phyloP scores from a whole-genome alignment of 2,888 invertebrate genomes.

The Diarsia mendica region DNA sequence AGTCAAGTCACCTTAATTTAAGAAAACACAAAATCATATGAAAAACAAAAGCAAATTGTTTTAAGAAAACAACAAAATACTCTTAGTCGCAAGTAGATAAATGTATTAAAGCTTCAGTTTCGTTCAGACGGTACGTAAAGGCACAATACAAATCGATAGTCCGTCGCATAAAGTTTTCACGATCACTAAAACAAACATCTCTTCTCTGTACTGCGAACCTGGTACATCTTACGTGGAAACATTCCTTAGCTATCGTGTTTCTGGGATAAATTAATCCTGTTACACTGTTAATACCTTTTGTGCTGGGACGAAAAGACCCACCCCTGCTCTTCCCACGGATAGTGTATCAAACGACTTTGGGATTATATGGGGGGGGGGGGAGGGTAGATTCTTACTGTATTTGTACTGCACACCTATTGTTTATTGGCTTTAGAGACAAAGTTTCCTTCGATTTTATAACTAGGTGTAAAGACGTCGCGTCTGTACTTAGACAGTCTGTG shows the following conservation, averaged over 20 bases:
- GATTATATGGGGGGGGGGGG: constrained; percentile 53
- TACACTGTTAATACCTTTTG: constrained; percentile 50
- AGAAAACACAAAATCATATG: not conserved
- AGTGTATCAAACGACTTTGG: constrained; percentile 44
- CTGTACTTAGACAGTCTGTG: not conserved
- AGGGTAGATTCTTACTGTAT: constrained; percentile 25
- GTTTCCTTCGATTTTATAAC: constrained; percentile 2
- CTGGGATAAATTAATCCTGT: constrained; percentile 56
- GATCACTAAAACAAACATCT: constrained; percentile 57
- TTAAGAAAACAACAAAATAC: constrained; percentile 14
- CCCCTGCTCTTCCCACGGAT: constrained; percentile 46
- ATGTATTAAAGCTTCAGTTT: constrained; percentile 36
- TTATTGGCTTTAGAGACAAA: constrained; percentile 17
- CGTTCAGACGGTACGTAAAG: constrained; percentile 35
- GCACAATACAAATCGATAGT: constrained; percentile 57
- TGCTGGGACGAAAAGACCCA: constrained; percentile 44
- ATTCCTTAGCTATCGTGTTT: constrained; percentile 47
- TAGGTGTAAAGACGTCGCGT: not conserved
- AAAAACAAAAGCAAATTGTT: constrained; percentile 13
- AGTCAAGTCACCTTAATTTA: not conserved
- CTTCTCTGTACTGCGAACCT: constrained; percentile 37
- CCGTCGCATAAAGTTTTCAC: constrained; percentile 56
- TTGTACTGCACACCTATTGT: constrained; percentile 25
- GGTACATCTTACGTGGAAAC: constrained; percentile 44
- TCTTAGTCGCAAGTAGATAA: constrained; percentile 9